These are phyloP conservation scores for Tetragonula clypearis DNA, from an alignment of 1,140 invertebrate genomes.

Conservation along the genomic window DNA sequence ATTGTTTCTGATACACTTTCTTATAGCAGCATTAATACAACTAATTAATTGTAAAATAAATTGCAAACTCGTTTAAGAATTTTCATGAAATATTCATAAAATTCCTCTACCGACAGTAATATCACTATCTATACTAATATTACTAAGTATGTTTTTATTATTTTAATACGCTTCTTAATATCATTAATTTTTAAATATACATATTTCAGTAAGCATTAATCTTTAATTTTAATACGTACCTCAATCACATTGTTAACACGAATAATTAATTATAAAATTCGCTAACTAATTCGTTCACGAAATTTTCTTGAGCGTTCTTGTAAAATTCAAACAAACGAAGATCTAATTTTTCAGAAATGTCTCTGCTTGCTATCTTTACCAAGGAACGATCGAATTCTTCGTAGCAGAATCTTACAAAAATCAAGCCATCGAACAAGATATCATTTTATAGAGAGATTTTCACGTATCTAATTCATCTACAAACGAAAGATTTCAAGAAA, in stretches of 20 bases:
- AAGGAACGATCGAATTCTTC: neutral
- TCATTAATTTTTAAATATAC: no score
- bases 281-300: no score
- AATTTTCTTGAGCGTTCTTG: neutral
- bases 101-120: no score
- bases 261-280: no score
- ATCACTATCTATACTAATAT: no score
- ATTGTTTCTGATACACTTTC: neutral
- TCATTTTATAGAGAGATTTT: neutral
- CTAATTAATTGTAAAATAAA: neutral
- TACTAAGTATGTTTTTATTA: no score
- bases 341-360: neutral
- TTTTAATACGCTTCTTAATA: no score
- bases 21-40: neutral
- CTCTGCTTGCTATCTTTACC: neutral
- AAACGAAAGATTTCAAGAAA: neutral
- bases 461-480: accelerated
- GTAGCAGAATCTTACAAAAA: neutral
- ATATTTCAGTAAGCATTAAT: no score
- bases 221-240: no score
- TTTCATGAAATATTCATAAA: neutral
- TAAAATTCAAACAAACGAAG: neutral
- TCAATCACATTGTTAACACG: no score
- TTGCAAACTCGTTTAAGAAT: neutral
- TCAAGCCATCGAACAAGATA: no score